Evolutionary conservation across 2,797 vertebrate species (phyloP).

Genomic region (Sus cebifrons): DNA sequence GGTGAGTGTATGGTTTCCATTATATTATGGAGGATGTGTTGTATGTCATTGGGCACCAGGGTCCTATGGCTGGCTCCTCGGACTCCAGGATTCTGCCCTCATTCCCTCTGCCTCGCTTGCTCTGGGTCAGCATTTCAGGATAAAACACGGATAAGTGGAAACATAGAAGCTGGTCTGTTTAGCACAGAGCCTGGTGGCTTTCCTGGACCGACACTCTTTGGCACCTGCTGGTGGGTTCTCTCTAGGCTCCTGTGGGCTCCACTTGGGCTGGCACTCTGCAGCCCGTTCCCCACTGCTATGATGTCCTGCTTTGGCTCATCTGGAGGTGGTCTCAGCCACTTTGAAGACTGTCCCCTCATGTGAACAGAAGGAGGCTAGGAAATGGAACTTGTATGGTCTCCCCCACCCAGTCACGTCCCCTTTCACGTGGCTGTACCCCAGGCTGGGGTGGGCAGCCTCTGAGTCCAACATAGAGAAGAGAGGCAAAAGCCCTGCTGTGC

Average conservation of each 20-base stretch:
- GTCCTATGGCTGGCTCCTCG: background rate
- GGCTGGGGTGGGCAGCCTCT: background rate
- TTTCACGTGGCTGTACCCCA: background rate
- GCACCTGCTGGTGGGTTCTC: background rate
- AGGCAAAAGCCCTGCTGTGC: background rate
- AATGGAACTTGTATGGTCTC: background rate
- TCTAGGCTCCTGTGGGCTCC: background rate
- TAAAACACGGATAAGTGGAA: background rate
- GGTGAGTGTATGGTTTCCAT: background rate
- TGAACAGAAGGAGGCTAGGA: background rate
- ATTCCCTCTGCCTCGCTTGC: background rate
- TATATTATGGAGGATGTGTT: fast-evolving
- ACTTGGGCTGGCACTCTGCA: background rate
- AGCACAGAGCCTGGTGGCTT: background rate
- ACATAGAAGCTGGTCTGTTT: background rate
- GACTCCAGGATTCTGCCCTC: background rate
- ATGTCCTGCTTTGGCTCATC: background rate
- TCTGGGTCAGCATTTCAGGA: background rate
- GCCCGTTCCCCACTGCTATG: background rate
- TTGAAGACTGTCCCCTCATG: background rate
- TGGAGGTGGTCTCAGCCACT: background rate
- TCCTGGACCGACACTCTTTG: background rate
- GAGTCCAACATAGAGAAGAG: too few species aligned
- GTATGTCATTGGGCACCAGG: fast-evolving
- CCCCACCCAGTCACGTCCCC: background rate